These are phyloP conservation scores for Eupithecia insigniata DNA, from an alignment of 2,888 invertebrate species.

Conservation along the genomic window DNA sequence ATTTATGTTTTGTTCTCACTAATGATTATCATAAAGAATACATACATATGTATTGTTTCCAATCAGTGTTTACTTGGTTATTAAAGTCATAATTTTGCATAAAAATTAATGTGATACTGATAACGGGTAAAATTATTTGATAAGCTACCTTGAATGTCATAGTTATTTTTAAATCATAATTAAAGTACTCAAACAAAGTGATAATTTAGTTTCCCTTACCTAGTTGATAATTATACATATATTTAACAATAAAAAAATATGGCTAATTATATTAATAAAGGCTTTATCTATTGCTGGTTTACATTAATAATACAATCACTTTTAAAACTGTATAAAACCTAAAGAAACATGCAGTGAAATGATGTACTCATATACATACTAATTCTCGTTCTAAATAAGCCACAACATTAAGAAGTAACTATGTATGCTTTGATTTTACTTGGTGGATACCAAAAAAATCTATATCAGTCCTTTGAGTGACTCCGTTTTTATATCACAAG, in stretches of 20 bases:
- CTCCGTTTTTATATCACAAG: constrained; percentile 22
- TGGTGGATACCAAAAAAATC: constrained; percentile 14
- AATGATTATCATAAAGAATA: background rate
- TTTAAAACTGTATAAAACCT: constrained; percentile 16
- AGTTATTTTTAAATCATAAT: constrained; percentile 11
- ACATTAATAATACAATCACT: constrained; percentile 23
- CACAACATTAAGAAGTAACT: background rate
- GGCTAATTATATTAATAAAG: constrained; percentile 36
- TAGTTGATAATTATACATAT: constrained; percentile 23
- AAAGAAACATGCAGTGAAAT: constrained; percentile 13
- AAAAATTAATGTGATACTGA: constrained; percentile 14
- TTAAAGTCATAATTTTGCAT: constrained; percentile 14
- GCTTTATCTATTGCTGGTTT: constrained; percentile 32
- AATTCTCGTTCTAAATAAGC: background rate
- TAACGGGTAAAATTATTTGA: constrained; percentile 21
- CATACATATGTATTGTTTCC: background rate
- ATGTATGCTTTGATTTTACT: constrained; percentile 1
- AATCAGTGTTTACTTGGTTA: background rate
- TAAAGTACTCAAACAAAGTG: constrained; percentile 21
- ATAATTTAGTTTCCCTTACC: constrained; percentile 29
- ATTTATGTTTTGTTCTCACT: background rate
- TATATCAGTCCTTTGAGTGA: constrained; percentile 6
- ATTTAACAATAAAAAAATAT: constrained; percentile 36
- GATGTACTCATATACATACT: background rate
- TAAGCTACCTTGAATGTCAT: constrained; percentile 22